Percentiles rank a stretch among this genome's conserved stretches.
Evolutionary conservation across 2,113 vertebrate genomes (phyloP).

Genomic region (Probosciger aterrimus): DNA sequence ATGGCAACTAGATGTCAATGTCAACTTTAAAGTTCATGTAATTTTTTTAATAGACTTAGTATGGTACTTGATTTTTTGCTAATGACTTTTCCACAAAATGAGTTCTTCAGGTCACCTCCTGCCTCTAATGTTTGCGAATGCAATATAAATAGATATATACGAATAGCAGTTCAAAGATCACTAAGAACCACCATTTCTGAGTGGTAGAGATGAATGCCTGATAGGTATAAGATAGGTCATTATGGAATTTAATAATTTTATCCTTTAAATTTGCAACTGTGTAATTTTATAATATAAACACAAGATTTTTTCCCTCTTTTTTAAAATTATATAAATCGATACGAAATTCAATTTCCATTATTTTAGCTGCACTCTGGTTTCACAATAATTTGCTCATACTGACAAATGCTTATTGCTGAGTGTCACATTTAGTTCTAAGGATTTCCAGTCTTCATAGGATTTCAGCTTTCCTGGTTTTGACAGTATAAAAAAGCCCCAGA

Average conservation of each 20-base stretch:
- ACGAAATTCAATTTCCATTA: background rate
- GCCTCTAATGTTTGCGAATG: background rate
- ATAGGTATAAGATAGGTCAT: background rate
- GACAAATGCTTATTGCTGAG: accelerated
- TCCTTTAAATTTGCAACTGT: background rate
- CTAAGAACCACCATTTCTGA: background rate
- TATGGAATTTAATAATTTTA: background rate
- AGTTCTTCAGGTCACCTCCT: background rate
- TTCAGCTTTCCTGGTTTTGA: background rate
- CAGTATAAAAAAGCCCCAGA: background rate
- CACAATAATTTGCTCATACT: background rate
- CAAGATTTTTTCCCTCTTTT: accelerated
- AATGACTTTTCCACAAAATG: background rate
- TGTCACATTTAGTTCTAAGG: background rate
- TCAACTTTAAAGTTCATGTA: background rate
- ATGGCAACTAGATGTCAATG: background rate
- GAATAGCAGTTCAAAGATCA: background rate
- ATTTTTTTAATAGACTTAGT: background rate
- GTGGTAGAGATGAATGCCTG: background rate
- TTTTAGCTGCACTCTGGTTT: background rate
- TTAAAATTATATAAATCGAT: background rate
- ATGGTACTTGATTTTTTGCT: background rate
- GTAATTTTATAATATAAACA: background rate
- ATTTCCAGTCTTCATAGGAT: background rate
- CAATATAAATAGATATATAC: background rate